Conservation (phyloP, 1,140 invertebrate species). For the Arion vulgaris region DNA sequence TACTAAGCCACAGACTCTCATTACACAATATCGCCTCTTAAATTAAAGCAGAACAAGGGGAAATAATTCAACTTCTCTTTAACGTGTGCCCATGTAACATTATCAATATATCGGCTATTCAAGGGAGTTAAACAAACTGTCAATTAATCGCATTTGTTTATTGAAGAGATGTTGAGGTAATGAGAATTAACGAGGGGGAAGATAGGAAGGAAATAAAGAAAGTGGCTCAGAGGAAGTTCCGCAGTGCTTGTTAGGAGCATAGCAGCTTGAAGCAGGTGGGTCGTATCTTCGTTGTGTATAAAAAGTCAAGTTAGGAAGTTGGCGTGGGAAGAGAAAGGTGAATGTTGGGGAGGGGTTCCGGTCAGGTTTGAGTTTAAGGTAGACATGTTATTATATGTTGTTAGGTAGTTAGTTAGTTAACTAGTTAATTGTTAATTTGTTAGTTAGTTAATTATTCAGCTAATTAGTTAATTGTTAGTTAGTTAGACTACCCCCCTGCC, state of each 20-base stretch:
- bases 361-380: no score
- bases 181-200: constrained; percentile 31
- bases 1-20: no score
- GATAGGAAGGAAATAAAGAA: neutral
- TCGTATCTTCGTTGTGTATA: neutral
- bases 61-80: neutral
- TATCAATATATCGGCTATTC: neutral
- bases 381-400: no score
- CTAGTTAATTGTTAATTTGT: no score
- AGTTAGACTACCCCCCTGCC: no score
- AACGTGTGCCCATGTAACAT: neutral
- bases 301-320: no score
- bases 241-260: neutral
- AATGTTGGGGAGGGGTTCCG: no score
- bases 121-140: constrained; percentile 34
- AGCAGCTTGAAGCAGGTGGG: constrained; percentile 15
- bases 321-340: no score
- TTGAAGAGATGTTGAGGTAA: constrained; percentile 13
- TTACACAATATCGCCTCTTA: no score
- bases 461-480: no score
- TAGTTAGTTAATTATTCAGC: no score
- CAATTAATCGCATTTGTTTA: constrained; percentile 38
- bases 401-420: no score
- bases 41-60: neutral
- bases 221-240: neutral